Evolutionary conservation across 2,797 vertebrate species (phyloP), one percentile per base, ranked within the genome.

Genomic region (Ceyx erithaca): DNA sequence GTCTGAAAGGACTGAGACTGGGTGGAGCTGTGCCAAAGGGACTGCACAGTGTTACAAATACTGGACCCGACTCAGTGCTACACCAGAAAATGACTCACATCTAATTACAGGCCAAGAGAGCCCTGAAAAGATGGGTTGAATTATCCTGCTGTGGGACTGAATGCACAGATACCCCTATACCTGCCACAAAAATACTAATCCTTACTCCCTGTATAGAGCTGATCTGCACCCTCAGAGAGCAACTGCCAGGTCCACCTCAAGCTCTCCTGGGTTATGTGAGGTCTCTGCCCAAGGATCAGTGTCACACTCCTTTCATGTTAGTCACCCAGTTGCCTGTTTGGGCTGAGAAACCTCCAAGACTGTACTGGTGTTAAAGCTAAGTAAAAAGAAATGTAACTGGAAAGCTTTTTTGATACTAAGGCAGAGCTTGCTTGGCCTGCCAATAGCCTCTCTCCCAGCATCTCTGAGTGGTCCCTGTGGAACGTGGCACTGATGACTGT

Each of bases 21-120:
- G 35, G 85, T 83, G 91, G 45, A 94, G 10, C 41, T 69, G 43
- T 55, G 90, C 95, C 96, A 96, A 69, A 95, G 95, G 88, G 59
- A 90, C 90, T 94, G 86, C 66, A 92, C 49, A 92, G 64, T 88
- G 55, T 94, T 90, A 81, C 84, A 92, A 94, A 91, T 90, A 88
- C 93, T 94, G 94, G 90, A 85, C 88, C 51, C 91, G 79, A 94
- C 90, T 96, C 93, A 95, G 91, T 62, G 66, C 83, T 96, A 86
- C 80, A 85, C 68, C 93, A 52, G 41, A 90, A 89, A 82, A 88
- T 95, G 94, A 96, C 75, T 96, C 91, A 88, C 61, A 87, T 75
- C 35, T 88, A 90, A 41, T 62, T 69, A 89, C 2, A 6, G 95
- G 93, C 93, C 90, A 94, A 91, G 63, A 95, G 43, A 92, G 66